Evolutionary conservation across 2,888 invertebrate genomes (phyloP).

Genomic region (Microplitis manilae): DNA sequence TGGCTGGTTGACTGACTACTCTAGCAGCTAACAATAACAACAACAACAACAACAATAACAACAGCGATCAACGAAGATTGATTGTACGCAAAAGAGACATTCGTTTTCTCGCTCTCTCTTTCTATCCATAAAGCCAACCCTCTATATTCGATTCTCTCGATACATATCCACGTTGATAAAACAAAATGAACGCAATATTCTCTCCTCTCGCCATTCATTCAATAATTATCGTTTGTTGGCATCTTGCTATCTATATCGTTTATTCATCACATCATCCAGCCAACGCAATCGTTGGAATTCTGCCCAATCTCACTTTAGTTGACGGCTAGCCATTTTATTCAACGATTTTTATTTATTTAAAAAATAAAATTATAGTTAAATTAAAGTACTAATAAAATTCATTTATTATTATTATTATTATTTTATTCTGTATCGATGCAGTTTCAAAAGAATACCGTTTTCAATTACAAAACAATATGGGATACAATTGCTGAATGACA

Average conservation of each 20-base stretch:
- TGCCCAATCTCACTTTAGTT: slow-evolving; percentile 6
- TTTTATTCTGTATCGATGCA: neutral
- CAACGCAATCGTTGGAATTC: neutral
- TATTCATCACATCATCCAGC: slow-evolving; percentile 10
- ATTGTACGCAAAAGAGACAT: slow-evolving; percentile 44
- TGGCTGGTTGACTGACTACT: slow-evolving; percentile 26
- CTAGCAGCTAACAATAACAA: slow-evolving; percentile 35
- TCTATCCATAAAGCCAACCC: neutral
- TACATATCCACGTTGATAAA: neutral
- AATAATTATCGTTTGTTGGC: slow-evolving; percentile 3
- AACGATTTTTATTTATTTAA: neutral
- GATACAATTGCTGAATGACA: slow-evolving; percentile 33
- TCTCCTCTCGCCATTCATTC: neutral
- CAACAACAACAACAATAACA: slow-evolving; percentile 38
- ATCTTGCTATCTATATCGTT: slow-evolving; percentile 11
- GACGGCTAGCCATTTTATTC: neutral
- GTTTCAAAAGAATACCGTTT: slow-evolving; percentile 25
- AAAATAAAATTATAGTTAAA: neutral
- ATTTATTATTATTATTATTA: neutral
- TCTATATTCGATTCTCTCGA: slow-evolving; percentile 1
- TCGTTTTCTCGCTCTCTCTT: neutral
- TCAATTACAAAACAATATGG: slow-evolving; percentile 26
- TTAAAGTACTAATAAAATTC: neutral
- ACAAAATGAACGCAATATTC: slow-evolving; percentile 4
- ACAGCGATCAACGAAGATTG: slow-evolving; percentile 59